Evolutionary conservation across 2,113 vertebrate genomes (phyloP).

Genomic region (Gnathonemus echidnorhynchus): DNA sequence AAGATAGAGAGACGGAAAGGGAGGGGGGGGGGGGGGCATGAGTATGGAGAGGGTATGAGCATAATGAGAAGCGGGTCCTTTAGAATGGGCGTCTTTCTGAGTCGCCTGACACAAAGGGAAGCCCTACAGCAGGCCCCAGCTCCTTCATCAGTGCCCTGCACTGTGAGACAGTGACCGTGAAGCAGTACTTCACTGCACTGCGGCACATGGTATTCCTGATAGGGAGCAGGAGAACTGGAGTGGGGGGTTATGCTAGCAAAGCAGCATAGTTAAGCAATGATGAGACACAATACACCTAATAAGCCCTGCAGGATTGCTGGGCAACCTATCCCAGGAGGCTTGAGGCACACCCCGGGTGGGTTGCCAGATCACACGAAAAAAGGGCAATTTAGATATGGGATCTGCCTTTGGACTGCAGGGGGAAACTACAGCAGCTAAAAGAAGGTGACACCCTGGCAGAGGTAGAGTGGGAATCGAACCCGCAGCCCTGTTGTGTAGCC

Average conservation of each 20-base stretch:
- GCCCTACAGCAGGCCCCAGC: background rate
- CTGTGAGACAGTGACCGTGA: background rate
- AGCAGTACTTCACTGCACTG: background rate
- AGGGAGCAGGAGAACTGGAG: background rate
- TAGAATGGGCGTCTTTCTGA: background rate
- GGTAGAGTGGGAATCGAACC: background rate
- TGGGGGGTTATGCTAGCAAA: background rate
- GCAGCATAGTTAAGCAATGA: background rate
- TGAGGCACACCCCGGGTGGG: background rate
- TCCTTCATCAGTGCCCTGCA: background rate
- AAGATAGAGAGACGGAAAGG: background rate
- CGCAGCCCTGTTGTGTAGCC: background rate
- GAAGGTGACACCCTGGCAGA: background rate
- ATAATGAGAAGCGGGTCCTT: background rate
- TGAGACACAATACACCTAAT: background rate
- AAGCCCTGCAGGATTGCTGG: background rate
- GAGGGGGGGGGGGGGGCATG: background rate
- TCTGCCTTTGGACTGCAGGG: background rate
- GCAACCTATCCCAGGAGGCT: background rate
- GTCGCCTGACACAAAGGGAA: background rate
- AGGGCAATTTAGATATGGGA: background rate
- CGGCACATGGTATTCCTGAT: background rate
- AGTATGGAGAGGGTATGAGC: background rate
- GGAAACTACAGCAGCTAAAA: background rate
- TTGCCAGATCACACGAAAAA: background rate